phyloP scores from a whole-genome alignment of 2,113 vertebrate species.

The Rhinolophus sinicus region DNA sequence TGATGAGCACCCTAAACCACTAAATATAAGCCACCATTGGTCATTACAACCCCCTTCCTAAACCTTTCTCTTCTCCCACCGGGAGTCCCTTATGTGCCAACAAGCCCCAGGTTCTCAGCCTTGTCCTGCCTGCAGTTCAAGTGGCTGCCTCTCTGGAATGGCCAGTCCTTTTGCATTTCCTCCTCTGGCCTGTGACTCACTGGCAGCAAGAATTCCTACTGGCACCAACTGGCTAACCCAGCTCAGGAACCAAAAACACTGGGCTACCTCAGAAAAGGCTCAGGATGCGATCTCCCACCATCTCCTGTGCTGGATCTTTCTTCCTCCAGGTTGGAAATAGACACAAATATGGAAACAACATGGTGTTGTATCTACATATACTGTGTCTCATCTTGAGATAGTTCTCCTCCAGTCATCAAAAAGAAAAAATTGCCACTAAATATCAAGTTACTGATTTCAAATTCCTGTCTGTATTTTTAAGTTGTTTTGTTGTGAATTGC shows the following conservation, averaged over 20 bases:
- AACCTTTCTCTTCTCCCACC: neutral
- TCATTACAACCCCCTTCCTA: neutral
- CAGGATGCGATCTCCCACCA: fast-evolving
- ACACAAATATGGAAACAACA: neutral
- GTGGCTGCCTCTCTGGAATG: neutral
- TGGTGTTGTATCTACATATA: neutral
- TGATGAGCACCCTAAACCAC: neutral
- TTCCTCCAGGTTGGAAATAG: neutral
- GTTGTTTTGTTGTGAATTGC: neutral
- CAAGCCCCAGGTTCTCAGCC: neutral
- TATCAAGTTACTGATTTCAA: slow-evolving; percentile 2
- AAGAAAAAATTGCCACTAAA: neutral
- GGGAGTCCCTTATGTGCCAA: neutral
- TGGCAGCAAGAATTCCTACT: neutral
- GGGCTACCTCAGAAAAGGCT: neutral
- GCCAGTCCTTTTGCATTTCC: neutral
- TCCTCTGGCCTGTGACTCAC: neutral
- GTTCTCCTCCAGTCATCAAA: neutral
- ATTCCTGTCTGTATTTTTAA: neutral
- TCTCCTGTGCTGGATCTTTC: neutral
- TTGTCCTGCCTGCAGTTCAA: neutral
- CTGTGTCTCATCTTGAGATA: neutral
- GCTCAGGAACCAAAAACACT: neutral
- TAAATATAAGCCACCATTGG: neutral
- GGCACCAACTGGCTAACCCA: neutral